A percentile compares a stretch with the other conserved stretches of the same genome.
These are phyloP conservation scores for Coptotermes formosanus DNA, from an alignment of 1,140 invertebrate genomes.

Conservation along the genomic window DNA sequence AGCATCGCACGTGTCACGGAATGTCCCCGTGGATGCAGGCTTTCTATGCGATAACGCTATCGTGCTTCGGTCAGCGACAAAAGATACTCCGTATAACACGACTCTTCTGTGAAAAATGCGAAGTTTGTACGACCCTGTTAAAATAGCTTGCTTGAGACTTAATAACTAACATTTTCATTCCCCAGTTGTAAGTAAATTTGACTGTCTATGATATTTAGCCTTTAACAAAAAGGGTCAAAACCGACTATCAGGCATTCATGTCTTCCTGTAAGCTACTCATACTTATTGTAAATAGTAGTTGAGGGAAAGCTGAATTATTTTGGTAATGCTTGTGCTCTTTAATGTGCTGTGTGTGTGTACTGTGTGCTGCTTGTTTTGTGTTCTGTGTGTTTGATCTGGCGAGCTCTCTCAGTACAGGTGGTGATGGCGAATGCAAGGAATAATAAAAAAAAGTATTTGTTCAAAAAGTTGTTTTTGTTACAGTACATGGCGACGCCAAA, in stretches of 20 bases:
- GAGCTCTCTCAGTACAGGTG: neutral
- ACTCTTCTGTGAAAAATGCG: too few species aligned
- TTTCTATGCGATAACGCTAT: too few species aligned
- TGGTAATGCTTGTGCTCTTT: constrained; percentile 1
- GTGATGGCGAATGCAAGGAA: neutral
- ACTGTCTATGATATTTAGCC: neutral
- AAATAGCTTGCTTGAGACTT: neutral
- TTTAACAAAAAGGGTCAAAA: neutral
- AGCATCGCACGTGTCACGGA: too few species aligned
- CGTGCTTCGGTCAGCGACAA: too few species aligned
- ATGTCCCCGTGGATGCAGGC: too few species aligned
- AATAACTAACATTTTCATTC: neutral
- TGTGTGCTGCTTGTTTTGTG: neutral
- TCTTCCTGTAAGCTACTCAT: constrained; percentile 11
- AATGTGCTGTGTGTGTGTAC: neutral
- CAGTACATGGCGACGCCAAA: too few species aligned
- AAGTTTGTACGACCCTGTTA: neutral
- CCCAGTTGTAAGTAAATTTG: neutral
- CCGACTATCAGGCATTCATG: constrained; percentile 3
- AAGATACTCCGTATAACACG: too few species aligned
- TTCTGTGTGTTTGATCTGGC: neutral
- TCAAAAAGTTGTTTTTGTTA: neutral
- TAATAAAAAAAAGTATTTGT: neutral
- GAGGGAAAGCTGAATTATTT: neutral
- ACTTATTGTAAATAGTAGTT: neutral